phyloP scores from a whole-genome alignment of 2,797 vertebrate species.

The Lepus townsendii region DNA sequence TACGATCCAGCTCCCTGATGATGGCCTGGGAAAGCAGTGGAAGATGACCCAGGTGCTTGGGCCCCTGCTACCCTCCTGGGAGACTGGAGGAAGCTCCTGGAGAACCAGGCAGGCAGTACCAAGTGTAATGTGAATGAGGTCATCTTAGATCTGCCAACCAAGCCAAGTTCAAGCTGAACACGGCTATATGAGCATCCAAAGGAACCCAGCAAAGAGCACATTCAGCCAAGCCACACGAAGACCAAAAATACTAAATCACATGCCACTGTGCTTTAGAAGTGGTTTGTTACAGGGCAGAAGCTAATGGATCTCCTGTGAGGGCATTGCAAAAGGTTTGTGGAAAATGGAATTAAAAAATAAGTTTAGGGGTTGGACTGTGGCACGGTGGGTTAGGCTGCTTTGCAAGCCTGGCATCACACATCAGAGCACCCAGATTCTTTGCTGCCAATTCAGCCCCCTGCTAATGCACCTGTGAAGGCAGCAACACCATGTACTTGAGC shows the following conservation, averaged over 20 bases:
- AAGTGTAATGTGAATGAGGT: background rate
- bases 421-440: no score
- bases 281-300: background rate
- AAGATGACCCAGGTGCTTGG: no score
- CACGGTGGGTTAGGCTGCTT: no score
- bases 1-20: no score
- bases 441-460: no score
- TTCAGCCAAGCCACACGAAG: background rate
- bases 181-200: background rate
- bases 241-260: background rate
- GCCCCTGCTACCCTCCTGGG: background rate
- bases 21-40: no score
- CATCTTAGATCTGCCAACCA: background rate
- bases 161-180: background rate
- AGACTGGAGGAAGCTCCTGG: background rate
- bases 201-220: background rate
- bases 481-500: no score
- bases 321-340: no score
- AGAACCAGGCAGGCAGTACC: background rate
- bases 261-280: background rate
- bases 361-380: no score
- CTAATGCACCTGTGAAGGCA: no score
- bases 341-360: no score
- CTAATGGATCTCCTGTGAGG: background rate
- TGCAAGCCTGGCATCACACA: no score